A percentile compares a stretch with the other conserved stretches of the same genome.
Conservation (phyloP, 2,888 invertebrate genomes). For the Plemyria rubiginata region DNA sequence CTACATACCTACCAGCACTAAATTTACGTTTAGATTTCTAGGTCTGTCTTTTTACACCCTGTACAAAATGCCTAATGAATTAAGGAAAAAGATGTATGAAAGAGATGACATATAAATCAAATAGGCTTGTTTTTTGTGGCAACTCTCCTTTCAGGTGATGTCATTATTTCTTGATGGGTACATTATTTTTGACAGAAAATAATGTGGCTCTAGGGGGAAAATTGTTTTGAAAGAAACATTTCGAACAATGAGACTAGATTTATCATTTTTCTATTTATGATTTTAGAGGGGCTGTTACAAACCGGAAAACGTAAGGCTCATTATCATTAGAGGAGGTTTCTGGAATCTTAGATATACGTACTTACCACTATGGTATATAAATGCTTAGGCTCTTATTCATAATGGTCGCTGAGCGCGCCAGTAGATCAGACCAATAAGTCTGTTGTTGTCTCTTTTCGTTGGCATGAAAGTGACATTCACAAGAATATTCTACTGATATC, state of each 20-base stretch:
- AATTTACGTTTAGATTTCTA: too few relatives aligned
- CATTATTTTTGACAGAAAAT: conserved; percentile 27
- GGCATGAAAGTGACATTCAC: too few relatives aligned
- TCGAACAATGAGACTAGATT: conserved; percentile 13
- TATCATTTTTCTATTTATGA: background rate
- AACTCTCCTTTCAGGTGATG: background rate
- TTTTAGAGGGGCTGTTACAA: background rate
- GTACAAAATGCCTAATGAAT: conserved; percentile 1
- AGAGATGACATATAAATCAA: conserved; percentile 12
- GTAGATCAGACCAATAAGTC: too few relatives aligned
- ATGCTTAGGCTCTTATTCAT: too few relatives aligned
- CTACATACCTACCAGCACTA: too few relatives aligned
- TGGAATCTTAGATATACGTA: too few relatives aligned
- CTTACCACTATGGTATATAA: too few relatives aligned
- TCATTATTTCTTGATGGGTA: conserved; percentile 14
- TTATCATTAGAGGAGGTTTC: background rate
- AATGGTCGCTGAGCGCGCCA: too few relatives aligned
- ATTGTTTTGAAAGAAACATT: conserved; percentile 1
- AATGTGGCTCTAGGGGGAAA: conserved; percentile 18
- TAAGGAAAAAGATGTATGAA: background rate
- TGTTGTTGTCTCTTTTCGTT: too few relatives aligned
- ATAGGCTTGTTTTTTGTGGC: background rate
- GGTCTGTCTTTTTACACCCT: background rate
- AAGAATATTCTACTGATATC: too few relatives aligned
- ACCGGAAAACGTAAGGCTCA: background rate